Evolutionary conservation across 2,113 vertebrate genomes (phyloP).

Genomic region (Embiotoca jacksoni): DNA sequence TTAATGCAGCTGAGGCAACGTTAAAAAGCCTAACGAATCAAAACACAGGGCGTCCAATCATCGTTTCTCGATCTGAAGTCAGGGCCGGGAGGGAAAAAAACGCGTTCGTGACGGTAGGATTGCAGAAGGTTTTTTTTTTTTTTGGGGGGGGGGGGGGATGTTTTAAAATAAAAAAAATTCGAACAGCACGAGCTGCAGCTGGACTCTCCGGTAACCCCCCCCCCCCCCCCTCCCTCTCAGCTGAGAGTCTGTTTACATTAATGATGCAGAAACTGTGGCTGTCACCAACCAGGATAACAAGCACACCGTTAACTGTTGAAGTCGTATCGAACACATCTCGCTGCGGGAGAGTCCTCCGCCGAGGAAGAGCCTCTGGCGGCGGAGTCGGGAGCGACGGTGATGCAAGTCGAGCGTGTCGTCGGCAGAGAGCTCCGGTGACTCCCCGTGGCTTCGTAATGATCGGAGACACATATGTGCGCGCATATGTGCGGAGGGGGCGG

Average conservation of each 20-base stretch:
- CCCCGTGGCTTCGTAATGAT: slow-evolving; percentile 39
- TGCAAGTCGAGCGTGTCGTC: slow-evolving; percentile 51
- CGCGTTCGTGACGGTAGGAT: too few relatives aligned
- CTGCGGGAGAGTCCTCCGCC: slow-evolving; percentile 16
- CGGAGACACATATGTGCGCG: too few relatives aligned
- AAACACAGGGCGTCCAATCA: slow-evolving; percentile 29
- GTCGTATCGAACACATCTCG: slow-evolving; percentile 34
- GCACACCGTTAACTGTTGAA: slow-evolving; percentile 63
- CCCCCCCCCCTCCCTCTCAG: slow-evolving; percentile 15
- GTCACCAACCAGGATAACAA: slow-evolving; percentile 52
- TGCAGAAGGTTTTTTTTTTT: too few relatives aligned
- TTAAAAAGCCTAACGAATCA: slow-evolving; percentile 30
- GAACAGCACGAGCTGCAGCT: background rate
- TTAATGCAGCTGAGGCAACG: slow-evolving; percentile 54
- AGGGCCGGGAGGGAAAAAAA: background rate
- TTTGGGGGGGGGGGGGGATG: too few relatives aligned
- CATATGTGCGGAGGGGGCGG: too few relatives aligned
- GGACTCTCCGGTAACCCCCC: background rate
- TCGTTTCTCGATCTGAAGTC: slow-evolving; percentile 9
- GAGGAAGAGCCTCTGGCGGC: slow-evolving; percentile 25
- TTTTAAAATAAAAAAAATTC: too few relatives aligned
- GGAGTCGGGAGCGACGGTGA: slow-evolving; percentile 31
- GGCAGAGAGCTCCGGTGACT: slow-evolving; percentile 24
- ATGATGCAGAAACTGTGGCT: slow-evolving; percentile 49
- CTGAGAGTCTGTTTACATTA: slow-evolving; percentile 24